Conservation (phyloP, 2,888 invertebrate species). For the Salticus scenicus region DNA sequence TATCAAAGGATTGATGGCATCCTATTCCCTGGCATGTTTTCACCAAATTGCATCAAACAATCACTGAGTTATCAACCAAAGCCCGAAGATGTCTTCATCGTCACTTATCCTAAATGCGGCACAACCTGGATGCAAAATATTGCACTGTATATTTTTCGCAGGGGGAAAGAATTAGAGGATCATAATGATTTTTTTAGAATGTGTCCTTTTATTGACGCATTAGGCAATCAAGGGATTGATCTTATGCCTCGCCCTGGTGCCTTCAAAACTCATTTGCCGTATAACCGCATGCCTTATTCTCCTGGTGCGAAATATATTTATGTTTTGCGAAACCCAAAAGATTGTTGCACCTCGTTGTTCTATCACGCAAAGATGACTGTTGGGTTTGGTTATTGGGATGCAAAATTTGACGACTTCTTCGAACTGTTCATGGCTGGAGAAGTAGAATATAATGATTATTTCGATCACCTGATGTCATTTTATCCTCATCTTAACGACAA, state of each 20-base stretch:
- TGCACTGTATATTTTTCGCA: slow-evolving; percentile 43
- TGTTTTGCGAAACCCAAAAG: slow-evolving; percentile 77
- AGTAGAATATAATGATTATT: slow-evolving; percentile 71
- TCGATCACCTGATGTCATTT: slow-evolving; percentile 67
- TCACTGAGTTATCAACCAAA: slow-evolving; percentile 56
- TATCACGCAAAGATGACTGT: slow-evolving; percentile 70
- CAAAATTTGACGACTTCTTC: slow-evolving; percentile 75
- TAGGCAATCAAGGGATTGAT: slow-evolving; percentile 28
- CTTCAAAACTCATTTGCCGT: slow-evolving; percentile 73
- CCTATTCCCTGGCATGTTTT: slow-evolving; percentile 17
- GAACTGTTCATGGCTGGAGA: slow-evolving; percentile 75
- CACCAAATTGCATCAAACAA: slow-evolving; percentile 23
- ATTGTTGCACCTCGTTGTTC: slow-evolving; percentile 76
- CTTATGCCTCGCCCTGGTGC: slow-evolving; percentile 53
- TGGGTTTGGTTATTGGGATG: slow-evolving; percentile 36
- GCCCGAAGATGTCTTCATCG: slow-evolving; percentile 56
- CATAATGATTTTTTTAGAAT: neutral
- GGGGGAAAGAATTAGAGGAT: slow-evolving; percentile 36
- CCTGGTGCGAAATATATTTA: slow-evolving; percentile 74
- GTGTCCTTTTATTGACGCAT: slow-evolving; percentile 50
- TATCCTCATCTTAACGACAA: slow-evolving; percentile 71
- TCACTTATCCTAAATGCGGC: slow-evolving; percentile 69
- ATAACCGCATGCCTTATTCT: slow-evolving; percentile 53
- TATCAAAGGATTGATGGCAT: slow-evolving; percentile 30
- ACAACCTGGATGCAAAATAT: slow-evolving; percentile 68